Conservation (phyloP, 2,888 invertebrate species). For the Tholera decimalis region DNA sequence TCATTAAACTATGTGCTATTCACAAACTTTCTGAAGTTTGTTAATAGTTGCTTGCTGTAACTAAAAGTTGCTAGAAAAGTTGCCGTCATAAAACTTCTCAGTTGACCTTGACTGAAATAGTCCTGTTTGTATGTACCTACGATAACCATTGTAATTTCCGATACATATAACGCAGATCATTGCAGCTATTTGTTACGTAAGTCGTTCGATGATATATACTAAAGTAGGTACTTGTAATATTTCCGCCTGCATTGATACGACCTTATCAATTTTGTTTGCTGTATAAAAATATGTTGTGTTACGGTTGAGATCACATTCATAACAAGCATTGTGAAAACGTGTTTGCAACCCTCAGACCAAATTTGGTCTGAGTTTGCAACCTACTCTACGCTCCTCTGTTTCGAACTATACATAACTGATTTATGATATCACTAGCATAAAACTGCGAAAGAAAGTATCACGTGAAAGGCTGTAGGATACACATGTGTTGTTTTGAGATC, state of each 20-base stretch:
- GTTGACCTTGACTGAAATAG: slow-evolving; percentile 39
- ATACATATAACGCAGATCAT: slow-evolving; percentile 24
- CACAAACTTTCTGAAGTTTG: background rate
- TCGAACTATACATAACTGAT: slow-evolving; percentile 13
- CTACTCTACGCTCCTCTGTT: slow-evolving; percentile 14
- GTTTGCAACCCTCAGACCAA: slow-evolving; percentile 29
- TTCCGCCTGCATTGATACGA: slow-evolving; percentile 36
- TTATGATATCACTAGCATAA: slow-evolving; percentile 26
- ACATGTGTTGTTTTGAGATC: slow-evolving; percentile 64
- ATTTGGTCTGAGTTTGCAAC: too few relatives aligned
- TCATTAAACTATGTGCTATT: background rate
- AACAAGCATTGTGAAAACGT: slow-evolving; percentile 38
- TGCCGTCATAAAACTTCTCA: slow-evolving; percentile 25
- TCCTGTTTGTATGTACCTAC: slow-evolving; percentile 12
- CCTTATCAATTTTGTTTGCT: slow-evolving; percentile 44
- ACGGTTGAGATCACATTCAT: slow-evolving; percentile 27
- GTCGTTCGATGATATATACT: slow-evolving; percentile 25
- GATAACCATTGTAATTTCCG: slow-evolving; percentile 23
- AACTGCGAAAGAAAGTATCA: slow-evolving; percentile 43
- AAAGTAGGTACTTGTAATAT: slow-evolving; percentile 27
- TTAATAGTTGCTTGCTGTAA: slow-evolving; percentile 3
- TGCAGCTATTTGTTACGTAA: slow-evolving; percentile 40
- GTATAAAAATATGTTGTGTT: slow-evolving; percentile 55
- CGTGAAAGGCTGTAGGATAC: slow-evolving; percentile 44
- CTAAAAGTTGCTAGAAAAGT: slow-evolving; percentile 17